Conservation (phyloP, 2,113 vertebrate species). For the Gallinago jamesoni region DNA sequence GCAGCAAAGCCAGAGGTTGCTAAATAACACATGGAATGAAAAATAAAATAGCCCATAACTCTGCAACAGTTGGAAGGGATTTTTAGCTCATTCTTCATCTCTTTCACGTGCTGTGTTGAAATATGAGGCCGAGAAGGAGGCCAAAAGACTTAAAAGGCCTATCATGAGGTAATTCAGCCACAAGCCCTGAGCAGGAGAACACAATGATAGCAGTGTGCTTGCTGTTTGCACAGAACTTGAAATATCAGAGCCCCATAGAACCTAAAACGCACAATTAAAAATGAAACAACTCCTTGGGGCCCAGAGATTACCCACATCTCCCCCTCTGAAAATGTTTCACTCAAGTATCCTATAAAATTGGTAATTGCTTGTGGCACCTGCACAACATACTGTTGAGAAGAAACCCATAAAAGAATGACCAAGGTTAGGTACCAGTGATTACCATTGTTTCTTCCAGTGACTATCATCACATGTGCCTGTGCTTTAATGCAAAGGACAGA, state of each 20-base stretch:
- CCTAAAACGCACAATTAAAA: conserved; percentile 53
- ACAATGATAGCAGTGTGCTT: conserved; percentile 67
- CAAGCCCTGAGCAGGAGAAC: background rate
- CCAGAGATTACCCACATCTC: conserved; percentile 8
- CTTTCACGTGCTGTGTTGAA: conserved; percentile 63
- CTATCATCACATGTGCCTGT: background rate
- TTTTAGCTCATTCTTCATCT: conserved; percentile 62
- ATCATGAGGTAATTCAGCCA: conserved; percentile 69
- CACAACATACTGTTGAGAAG: background rate
- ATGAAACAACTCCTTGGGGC: conserved; percentile 33
- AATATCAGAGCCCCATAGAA: conserved; percentile 46
- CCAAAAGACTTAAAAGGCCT: conserved; percentile 57
- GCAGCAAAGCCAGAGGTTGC: conserved; percentile 12
- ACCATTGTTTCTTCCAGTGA: background rate
- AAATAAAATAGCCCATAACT: conserved; percentile 50
- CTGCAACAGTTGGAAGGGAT: conserved; percentile 19
- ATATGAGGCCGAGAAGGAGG: conserved; percentile 58
- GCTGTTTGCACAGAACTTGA: conserved; percentile 52
- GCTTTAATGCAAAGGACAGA: background rate
- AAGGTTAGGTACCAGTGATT: background rate
- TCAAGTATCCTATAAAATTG: conserved; percentile 22
- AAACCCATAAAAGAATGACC: background rate
- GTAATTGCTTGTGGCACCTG: conserved; percentile 39
- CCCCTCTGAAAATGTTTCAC: conserved; percentile 13
- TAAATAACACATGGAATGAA: conserved; percentile 32